phyloP scores from a whole-genome alignment of 2,888 invertebrate species.

The Petrophora chlorosata region DNA sequence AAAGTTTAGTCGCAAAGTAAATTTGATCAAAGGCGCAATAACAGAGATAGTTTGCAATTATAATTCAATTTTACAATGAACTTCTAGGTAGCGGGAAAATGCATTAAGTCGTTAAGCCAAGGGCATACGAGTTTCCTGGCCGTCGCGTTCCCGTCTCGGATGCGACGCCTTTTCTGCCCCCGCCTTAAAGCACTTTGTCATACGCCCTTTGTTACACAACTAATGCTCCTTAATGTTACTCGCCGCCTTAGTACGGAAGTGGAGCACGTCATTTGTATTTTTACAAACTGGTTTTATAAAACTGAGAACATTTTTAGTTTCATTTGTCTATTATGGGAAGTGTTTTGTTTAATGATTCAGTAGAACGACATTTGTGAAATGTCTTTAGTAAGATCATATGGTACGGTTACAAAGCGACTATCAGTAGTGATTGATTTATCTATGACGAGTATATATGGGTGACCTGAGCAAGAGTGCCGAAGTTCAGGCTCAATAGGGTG shows the following conservation, averaged over 20 bases:
- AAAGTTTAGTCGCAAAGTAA: no score
- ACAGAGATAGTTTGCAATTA: background rate
- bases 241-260: slow-evolving; percentile 58
- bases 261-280: slow-evolving; percentile 51
- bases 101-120: slow-evolving; percentile 71
- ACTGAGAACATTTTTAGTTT: no score
- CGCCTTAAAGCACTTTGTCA: slow-evolving; percentile 67
- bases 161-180: slow-evolving; percentile 58
- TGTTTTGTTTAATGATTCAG: no score
- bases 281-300: slow-evolving; percentile 5
- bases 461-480: no score
- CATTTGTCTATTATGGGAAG: no score
- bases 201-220: slow-evolving; percentile 68
- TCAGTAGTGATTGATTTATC: no score
- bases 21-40: background rate
- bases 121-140: slow-evolving; percentile 45
- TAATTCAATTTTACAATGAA: background rate
- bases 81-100: slow-evolving; percentile 51
- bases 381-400: no score
- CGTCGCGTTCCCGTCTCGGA: slow-evolving; percentile 44
- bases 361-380: no score
- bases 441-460: no score
- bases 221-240: slow-evolving; percentile 71
- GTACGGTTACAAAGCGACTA: no score
- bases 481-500: no score